Conservation (phyloP, 2,888 invertebrate species). For the Heliconius ismenius region DNA sequence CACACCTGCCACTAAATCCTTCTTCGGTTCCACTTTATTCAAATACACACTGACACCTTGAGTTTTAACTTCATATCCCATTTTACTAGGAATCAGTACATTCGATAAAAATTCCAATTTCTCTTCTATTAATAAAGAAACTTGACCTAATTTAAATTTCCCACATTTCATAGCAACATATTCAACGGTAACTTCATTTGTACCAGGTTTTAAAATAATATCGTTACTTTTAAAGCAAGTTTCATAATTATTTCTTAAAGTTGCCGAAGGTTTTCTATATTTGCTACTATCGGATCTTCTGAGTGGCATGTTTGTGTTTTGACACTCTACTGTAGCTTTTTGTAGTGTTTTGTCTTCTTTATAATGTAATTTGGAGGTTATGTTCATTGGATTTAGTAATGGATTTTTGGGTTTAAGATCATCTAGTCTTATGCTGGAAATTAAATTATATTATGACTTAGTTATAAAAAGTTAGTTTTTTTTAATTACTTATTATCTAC, state of each 20-base stretch:
- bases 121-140: constrained; percentile 83
- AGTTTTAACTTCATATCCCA: constrained; percentile 82
- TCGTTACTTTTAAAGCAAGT: constrained; percentile 79
- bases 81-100: constrained; percentile 76
- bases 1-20: constrained; percentile 90
- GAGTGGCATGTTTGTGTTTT: constrained; percentile 83
- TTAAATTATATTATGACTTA: background rate
- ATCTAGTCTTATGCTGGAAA: constrained; percentile 80
- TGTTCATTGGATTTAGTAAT: constrained; percentile 82
- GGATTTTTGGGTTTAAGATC: constrained; percentile 84
- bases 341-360: constrained; percentile 91
- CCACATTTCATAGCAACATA: constrained; percentile 85
- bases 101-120: constrained; percentile 88
- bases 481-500: constrained; percentile 40
- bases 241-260: constrained; percentile 85
- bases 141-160: constrained; percentile 86
- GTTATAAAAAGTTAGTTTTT: too few relatives aligned
- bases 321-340: constrained; percentile 87
- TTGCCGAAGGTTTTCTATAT: constrained; percentile 85
- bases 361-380: constrained; percentile 87
- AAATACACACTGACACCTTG: constrained; percentile 75
- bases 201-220: constrained; percentile 83
- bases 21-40: constrained; percentile 80
- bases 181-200: constrained; percentile 83
- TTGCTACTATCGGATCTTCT: constrained; percentile 88